Base-by-base conservation (phyloP, 2,888 invertebrate genomes). In the Drosophila melanosoma region DNA sequence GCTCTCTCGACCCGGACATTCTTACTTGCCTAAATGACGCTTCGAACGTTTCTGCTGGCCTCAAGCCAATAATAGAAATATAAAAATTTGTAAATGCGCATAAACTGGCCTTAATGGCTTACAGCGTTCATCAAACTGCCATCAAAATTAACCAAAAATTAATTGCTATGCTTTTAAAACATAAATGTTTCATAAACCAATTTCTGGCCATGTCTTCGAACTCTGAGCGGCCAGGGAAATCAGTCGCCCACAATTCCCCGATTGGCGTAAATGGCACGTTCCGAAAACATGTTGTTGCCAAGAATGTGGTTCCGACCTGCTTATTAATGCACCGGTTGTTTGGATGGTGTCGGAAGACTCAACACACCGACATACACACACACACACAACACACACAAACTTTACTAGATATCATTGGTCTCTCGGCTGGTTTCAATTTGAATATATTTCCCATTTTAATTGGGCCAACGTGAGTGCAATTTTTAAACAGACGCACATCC, bases 391-490 rank as follows among this genome's bases (percentile, higher is more conserved):
- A 40, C 1, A n/a, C n/a, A n/a, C 1, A 20, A 20, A 23, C 15
- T 15, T 23, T 45, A 23, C 45, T 23, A 42, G 33, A 17, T 62
- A 35, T 54, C 35, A 56, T 15, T 56, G 45, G 58, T 42, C 29
- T 40, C 64, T 38, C 29, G 36, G 40, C 23, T 42, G 48, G 52
- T 40, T 60, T 64, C 36, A 64, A 67, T 61, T 70, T 69, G 49
- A 33, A 71, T 67, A 62, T 59, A 67, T 54, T 71, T 65, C 42
- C 53, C 53, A 67, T 69, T 66, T 80, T 72, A 68, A 76, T 76
- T 68, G 76, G 54, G 29, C 0, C 67, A 68, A 80, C 76, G 80
- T 79, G 79, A 80, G 79, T 61, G 69, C 76, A 76, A 79, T 79
- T 56, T 45, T 56, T 58, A 45, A 66, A 57, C 61, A 57, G 75